Evolutionary conservation across 2,113 vertebrate genomes (phyloP), one percentile per base, ranked within the genome.

Genomic region (Camelus bactrianus): DNA sequence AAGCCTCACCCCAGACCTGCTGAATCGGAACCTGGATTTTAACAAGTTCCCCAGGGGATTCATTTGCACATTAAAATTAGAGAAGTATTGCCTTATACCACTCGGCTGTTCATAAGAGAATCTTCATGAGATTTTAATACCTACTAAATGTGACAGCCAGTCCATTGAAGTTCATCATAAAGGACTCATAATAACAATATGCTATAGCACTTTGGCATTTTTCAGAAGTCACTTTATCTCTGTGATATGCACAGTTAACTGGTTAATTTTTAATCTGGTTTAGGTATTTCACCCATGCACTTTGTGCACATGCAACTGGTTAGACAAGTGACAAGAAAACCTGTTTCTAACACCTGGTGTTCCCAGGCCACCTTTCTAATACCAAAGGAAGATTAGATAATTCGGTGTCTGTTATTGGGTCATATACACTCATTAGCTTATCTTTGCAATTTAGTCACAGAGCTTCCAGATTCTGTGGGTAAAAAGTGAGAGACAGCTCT

Each of bases 181-280:
- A 84, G 28, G 32, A 72, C 46, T 89, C n/a, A 58, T 17, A 62
- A 30, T 26, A 86, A 22, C 76, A 91, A 75, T 17, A 35, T 30
- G 20, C 15, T 48, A 14, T 3, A 86, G 62, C 86, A 73, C 17
- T 73, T 32, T 8, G 42, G 12, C 19, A n/a, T 75, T 77, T 77
- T 84, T 46, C 35, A 35, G 75, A 85, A 28, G 46, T 79, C 42
- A 30, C 54, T 72, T 76, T 81, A 73, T 89, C 48, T 73, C n/a
- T 46, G 14, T 70, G 50, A n/a, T 67, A 35, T n/a, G 77, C 50
- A 93, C 7, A 58, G 84, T 62, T 80, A 75, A 50, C 38, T 20
- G 20, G 56, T 83, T 96, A 86, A 95, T 10, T 96, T 91, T 84
- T 77, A 92, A 84, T 60, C 48, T 64, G 26, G 26, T n/a, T 89